Evolutionary conservation across 2,797 vertebrate species (phyloP), one percentile per base, ranked within the genome.

Genomic region (Coccyzus lansbergi): DNA sequence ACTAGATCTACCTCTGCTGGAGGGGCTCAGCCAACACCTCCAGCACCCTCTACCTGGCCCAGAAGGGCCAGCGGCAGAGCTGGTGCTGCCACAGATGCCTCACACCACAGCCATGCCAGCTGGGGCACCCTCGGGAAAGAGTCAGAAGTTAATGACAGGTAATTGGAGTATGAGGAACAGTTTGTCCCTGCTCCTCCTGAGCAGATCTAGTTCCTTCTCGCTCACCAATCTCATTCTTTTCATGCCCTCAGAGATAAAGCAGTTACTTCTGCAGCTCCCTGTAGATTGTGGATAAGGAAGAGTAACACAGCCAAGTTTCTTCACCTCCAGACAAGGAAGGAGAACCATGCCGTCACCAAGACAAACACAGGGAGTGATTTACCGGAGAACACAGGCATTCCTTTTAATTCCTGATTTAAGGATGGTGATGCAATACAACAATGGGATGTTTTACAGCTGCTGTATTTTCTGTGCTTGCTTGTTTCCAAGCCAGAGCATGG

Each of bases 51-150:
- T 9, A 24, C 49, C 34, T 1, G 36, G 15, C 7, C 3, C 55
- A 1, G 44, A 14, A 10, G 1, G 60, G 46, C 26, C 6, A 2
- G n/a, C 1, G 0, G 44, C 4, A 3, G 11, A 5, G 21, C 51
- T 3, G 33, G 20, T 1, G 51, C 0, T 15, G 3, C 0, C 7
- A 1, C 2, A 0, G 29, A 64, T 3, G 72, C 64, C 46, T 4
- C 18, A 11, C 11, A 4, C 81, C 1, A 28, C 31, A 4, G 22
- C 83, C 10, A 0, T 34, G 1, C 2, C 24, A 2, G 0, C 20
- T 2, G 9, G 3, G 4, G 4, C 34, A 1, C 9, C 67, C 29
- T 13, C 22, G 7, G 69, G 29, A 55, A 3, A 20, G 2, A 2
- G 31, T 1, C 64, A 1, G 13, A 6, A 4, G 5, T 2, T 34